Conservation (phyloP, 2,113 vertebrate genomes). For the Brienomyrus longianalis region DNA sequence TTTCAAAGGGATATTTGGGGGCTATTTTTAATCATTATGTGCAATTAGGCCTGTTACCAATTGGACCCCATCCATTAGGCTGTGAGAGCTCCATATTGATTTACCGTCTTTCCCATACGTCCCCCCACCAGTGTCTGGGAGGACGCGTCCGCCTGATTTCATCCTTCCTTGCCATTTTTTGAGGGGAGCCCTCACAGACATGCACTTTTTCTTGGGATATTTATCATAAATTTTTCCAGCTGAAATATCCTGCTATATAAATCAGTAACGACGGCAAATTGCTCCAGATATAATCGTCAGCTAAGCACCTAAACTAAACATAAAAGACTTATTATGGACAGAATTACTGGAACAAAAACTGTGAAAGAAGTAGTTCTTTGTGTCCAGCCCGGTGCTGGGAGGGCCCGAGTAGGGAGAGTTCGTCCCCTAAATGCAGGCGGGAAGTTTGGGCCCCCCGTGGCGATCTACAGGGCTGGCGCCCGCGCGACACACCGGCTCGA, state of each 20-base stretch:
- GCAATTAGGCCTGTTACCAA: slow-evolving; percentile 45
- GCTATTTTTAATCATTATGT: slow-evolving; percentile 60
- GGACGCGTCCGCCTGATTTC: background rate
- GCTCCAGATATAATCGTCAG: background rate
- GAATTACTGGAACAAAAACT: slow-evolving; percentile 1
- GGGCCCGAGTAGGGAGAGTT: background rate
- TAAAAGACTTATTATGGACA: background rate
- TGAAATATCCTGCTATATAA: background rate
- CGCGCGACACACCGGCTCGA: background rate
- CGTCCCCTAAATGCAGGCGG: background rate
- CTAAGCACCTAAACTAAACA: background rate
- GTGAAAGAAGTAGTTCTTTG: background rate
- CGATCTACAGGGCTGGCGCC: background rate
- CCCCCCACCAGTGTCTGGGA: background rate
- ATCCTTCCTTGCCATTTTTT: background rate
- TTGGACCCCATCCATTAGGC: background rate
- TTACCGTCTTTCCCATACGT: background rate
- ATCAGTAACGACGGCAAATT: background rate
- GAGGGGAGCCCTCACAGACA: background rate
- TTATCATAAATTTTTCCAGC: background rate
- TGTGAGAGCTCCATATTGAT: background rate
- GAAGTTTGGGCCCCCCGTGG: background rate
- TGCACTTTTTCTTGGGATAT: background rate
- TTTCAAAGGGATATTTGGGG: slow-evolving; percentile 59
- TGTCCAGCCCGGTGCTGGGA: background rate